Evolutionary conservation across 2,888 invertebrate genomes (phyloP), one percentile per base, ranked within the genome.

Genomic region (Bhutanitis thaidina): DNA sequence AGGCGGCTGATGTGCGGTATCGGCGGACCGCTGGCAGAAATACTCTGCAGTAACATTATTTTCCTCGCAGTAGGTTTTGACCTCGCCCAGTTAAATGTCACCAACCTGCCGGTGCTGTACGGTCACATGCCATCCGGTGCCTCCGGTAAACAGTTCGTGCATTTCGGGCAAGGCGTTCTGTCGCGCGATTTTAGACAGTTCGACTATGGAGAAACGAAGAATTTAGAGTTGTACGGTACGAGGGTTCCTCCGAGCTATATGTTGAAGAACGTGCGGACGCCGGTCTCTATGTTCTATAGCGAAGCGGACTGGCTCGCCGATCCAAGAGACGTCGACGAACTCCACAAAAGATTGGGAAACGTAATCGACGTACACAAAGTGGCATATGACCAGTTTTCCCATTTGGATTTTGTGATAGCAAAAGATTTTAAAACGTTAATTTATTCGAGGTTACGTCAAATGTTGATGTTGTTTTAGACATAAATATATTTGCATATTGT

Each of bases 251-350:
- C 85, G 0, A 58, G 59, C 9, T 89, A 88, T 54, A 53, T 59
- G 1, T 47, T 87, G 38, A 62, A 64, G 4, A 72, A 70, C 8
- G 60, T 88, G 10, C 58, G 51, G 1, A 66, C 74, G 0, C 86
- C 87, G 0, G 71, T 88, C 4, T 71, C 75, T 7, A 57, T 90
- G 41, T 74, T 85, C 43, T 82, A 80, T 56, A 79, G 80, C 27
- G 75, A 77, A 2, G 91, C 91, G 12, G 95, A 96, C 70, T 92
- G 92, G 91, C 69, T 95, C 14, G 91, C 93, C 1, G 80, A 90
- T 43, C 84, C 90, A 2, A 70, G 72, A 58, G 93, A 93, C 52
- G 92, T 93, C 0, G 71, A 90, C 35, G 74, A 79, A 13, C 66
- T 93, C 43, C 83, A 89, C 32, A 69, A 74, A 9, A 74, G 80